Percentiles rank a stretch among this genome's conserved stretches.
Evolutionary conservation across 2,797 vertebrate species (phyloP).

Genomic region (Tachyglossus aculeatus): DNA sequence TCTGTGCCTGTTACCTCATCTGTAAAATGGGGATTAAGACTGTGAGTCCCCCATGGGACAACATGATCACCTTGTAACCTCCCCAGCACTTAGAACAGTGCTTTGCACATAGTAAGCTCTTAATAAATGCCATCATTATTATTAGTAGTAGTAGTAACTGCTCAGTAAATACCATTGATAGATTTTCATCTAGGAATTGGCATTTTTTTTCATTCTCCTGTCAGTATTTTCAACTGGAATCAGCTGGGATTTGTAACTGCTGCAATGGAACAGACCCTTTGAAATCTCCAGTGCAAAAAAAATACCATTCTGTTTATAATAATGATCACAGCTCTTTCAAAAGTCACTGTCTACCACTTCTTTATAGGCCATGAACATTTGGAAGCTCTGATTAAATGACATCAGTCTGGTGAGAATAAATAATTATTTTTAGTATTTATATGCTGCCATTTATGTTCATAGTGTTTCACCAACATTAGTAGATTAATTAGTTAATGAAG

Average conservation of each 20-base stretch:
- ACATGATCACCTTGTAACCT: no score
- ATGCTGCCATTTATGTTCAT: slow-evolving; percentile 31
- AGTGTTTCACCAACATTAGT: slow-evolving; percentile 9
- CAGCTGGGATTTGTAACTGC: not conserved
- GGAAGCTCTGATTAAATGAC: slow-evolving; percentile 34
- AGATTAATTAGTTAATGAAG: slow-evolving; percentile 37
- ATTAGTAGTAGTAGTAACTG: no score
- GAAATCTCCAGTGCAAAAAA: not conserved
- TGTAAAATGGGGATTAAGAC: no score
- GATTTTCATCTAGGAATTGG: not conserved
- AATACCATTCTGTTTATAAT: not conserved
- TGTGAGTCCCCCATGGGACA: no score
- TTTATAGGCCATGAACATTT: slow-evolving; percentile 21
- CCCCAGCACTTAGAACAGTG: no score
- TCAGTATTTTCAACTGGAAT: not conserved
- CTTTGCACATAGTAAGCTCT: no score
- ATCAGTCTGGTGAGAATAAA: slow-evolving; percentile 29
- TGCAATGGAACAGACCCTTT: not conserved
- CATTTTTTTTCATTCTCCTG: not conserved
- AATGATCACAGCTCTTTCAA: not conserved
- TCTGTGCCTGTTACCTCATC: no score
- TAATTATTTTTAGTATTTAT: slow-evolving; percentile 27
- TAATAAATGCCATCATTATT: no score
- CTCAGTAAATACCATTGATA: no score
- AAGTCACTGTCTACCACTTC: not conserved